Percentiles rank a stretch among this genome's conserved stretches.
These are phyloP conservation scores for Smittia sp. DNA, from an alignment of 2,888 invertebrate genomes.

Conservation along the genomic window DNA sequence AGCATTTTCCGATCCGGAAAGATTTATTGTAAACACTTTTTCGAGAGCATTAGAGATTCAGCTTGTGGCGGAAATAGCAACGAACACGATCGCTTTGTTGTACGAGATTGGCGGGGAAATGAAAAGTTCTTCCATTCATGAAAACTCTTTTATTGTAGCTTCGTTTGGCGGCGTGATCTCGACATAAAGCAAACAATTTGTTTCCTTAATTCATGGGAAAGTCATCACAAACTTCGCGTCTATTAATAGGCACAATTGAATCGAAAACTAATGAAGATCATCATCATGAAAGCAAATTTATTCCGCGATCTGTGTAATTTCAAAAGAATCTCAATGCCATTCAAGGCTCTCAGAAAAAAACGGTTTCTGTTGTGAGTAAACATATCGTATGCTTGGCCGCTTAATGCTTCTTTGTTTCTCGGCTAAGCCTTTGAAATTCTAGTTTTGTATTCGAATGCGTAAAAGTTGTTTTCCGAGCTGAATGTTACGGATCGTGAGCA, in stretches of 20 bases:
- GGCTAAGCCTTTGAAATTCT: background rate
- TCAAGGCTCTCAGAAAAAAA: conserved; percentile 31
- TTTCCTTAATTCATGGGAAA: background rate
- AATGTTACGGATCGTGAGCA: conserved; percentile 4
- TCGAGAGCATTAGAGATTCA: background rate
- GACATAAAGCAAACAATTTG: conserved; percentile 3
- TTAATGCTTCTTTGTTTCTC: background rate
- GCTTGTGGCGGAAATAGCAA: conserved; percentile 7
- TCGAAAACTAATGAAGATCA: conserved; percentile 12
- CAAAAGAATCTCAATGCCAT: conserved; percentile 37
- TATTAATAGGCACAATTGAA: conserved; percentile 27
- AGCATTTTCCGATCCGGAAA: conserved; percentile 3
- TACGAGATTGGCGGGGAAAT: background rate
- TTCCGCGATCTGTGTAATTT: conserved; percentile 18
- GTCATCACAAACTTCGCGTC: background rate
- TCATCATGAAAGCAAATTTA: background rate
- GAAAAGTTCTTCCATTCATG: background rate
- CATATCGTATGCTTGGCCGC: background rate
- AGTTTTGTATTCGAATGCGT: conserved; percentile 14
- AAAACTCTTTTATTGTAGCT: background rate
- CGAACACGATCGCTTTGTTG: conserved; percentile 6
- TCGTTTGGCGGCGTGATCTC: background rate
- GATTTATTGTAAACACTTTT: conserved; percentile 30
- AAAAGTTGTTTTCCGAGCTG: background rate
- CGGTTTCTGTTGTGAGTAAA: conserved; percentile 31